phyloP scores from a whole-genome alignment of 2,888 invertebrate genomes.

The Pandemis corylana region DNA sequence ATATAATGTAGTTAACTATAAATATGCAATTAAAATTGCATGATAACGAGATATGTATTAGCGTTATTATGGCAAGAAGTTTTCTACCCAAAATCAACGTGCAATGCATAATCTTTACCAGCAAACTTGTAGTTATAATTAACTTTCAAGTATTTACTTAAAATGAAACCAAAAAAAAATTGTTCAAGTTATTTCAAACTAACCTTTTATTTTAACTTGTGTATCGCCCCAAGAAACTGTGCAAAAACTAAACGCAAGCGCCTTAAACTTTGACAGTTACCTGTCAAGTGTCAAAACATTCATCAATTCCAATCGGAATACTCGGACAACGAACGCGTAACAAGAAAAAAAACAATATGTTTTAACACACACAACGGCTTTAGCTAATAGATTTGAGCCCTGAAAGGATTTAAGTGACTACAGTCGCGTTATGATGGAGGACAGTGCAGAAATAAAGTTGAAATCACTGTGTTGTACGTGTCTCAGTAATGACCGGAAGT shows the following conservation, averaged over 20 bases:
- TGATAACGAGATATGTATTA: no score
- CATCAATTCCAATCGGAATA: not conserved
- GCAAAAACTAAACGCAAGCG: not conserved
- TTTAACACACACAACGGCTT: no score
- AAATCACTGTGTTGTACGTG: conserved; percentile 70
- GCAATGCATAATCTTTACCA: no score
- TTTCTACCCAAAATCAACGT: no score
- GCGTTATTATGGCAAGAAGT: no score
- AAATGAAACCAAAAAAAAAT: no score
- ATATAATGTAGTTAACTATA: no score
- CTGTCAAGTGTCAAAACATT: conserved; percentile 7
- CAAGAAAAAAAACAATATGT: not conserved
- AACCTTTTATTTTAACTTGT: no score
- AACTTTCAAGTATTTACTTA: no score
- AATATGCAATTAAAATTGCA: no score
- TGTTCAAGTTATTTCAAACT: no score
- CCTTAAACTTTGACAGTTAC: not conserved
- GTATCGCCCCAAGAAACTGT: not conserved
- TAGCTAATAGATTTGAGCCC: not conserved
- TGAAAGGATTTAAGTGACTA: not conserved
- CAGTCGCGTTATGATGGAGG: conserved; percentile 53
- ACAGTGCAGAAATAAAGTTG: conserved; percentile 50
- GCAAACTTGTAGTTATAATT: no score
- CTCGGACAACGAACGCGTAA: not conserved
- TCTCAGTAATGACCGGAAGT: conserved; percentile 61